Base-by-base conservation (phyloP, 2,797 vertebrate species). In the Sebastes glaucus region DNA sequence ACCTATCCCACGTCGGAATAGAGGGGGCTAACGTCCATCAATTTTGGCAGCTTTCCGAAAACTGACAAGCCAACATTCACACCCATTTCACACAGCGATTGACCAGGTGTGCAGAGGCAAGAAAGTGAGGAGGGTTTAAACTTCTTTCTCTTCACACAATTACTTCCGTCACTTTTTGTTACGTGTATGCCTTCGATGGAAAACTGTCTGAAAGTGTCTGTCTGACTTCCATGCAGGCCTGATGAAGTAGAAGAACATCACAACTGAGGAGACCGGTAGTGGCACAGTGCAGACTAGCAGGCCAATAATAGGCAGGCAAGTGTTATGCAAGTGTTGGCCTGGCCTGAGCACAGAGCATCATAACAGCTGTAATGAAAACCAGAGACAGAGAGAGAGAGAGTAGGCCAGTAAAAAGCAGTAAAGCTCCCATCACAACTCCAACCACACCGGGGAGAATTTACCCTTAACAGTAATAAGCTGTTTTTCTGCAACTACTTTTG, bases 311-410 rank as follows among this genome's bases (percentile, higher is more conserved):
- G 61, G 25, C 66, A 63, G 76, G 61, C 75, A n/a, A n/a, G 60
- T 67, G 87, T 93, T 92, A 93, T 80, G 82, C 88, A 92, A 94
- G 82, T 46, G 65, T 80, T 85, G 69, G 69, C 77, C 79, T 66
- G 84, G 82, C 67, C 59, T 49, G 71, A 86, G 82, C 65, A 56
- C 71, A 25, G 81, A 90, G 85, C 88, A 92, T 92, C 88, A 87
- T 81, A 93, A 89, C 86, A 87, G 77, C 72, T 81, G 77, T 91
- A 94, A 93, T 92, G 88, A 94, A 89, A 93, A 90, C 82, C 92
- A 94, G 91, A 92, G 84, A 86, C 81, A 66, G 65, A 60, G n/a
- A 63, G 65, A 56, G 59, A 63, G 35, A 84, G 80, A 67, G 66
- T 11, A 35, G 70, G 55, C 67, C 70, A 81, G 74, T 71, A 38